Conservation (phyloP, 2,888 invertebrate species). For the Oligia fasciuncula region DNA sequence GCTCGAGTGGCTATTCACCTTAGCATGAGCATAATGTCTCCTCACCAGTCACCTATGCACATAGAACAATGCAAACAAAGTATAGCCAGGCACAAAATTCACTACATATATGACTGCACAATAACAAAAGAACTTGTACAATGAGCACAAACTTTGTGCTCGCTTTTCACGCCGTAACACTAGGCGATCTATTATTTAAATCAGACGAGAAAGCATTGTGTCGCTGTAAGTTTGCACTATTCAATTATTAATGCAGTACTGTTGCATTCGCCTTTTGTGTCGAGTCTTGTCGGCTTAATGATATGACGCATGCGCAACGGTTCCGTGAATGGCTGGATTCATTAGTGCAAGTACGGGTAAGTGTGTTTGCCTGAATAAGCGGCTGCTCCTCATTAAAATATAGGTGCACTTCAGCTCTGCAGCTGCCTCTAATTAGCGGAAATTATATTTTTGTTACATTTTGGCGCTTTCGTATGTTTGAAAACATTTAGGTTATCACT, state of each 20-base stretch:
- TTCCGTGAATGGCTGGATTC: constrained; percentile 39
- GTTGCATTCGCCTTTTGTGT: constrained; percentile 52
- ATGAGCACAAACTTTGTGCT: constrained; percentile 65
- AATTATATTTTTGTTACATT: constrained; percentile 6
- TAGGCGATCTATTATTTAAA: constrained; percentile 70
- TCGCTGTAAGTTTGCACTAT: constrained; percentile 59
- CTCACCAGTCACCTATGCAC: constrained; percentile 3
- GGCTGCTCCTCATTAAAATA: constrained; percentile 49
- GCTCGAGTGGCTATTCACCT: neutral
- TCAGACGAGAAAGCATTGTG: constrained; percentile 54
- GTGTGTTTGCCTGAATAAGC: constrained; percentile 11
- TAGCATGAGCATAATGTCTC: neutral
- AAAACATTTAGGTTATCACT: neutral
- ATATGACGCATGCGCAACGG: constrained; percentile 42
- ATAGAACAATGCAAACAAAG: constrained; percentile 47
- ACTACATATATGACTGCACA: constrained; percentile 62
- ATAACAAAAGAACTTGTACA: constrained; percentile 68
- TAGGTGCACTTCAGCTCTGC: constrained; percentile 11
- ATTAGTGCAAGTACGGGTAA: constrained; percentile 41
- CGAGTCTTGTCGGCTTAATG: constrained; percentile 43
- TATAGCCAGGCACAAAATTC: constrained; percentile 53
- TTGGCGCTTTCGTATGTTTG: neutral
- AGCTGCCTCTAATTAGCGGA: constrained; percentile 31
- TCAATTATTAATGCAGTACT: constrained; percentile 56
- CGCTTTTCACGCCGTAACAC: constrained; percentile 43